Evolutionary conservation across 2,888 invertebrate genomes (phyloP).

Genomic region (Andrena chrysosceles): DNA sequence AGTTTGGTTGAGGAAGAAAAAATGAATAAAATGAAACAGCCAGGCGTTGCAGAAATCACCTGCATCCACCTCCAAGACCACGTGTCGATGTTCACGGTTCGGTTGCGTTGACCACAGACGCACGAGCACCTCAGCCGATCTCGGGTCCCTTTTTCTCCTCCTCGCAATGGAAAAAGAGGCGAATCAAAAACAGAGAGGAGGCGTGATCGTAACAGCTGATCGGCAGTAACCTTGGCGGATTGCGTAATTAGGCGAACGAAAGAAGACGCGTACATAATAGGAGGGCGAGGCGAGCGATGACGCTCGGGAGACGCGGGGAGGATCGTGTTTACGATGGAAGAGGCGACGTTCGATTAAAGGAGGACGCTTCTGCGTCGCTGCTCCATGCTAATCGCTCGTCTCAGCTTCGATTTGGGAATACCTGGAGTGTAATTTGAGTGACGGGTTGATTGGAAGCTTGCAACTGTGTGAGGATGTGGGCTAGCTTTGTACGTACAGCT

Average conservation of each 20-base stretch:
- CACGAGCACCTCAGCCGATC: not conserved
- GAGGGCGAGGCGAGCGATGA: not conserved
- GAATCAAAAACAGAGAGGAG: not conserved
- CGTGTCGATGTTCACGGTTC: constrained; percentile 5
- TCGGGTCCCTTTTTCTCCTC: not conserved
- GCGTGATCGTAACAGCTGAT: not conserved
- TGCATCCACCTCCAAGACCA: not conserved
- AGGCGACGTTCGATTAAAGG: too few relatives aligned
- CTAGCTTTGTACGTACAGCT: too few relatives aligned
- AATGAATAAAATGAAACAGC: not conserved
- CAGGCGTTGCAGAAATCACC: not conserved
- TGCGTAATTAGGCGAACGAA: constrained; percentile 29
- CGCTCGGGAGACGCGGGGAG: not conserved
- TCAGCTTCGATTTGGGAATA: too few relatives aligned
- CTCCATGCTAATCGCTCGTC: too few relatives aligned
- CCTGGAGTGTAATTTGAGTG: too few relatives aligned
- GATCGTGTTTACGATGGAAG: not conserved
- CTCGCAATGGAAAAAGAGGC: not conserved
- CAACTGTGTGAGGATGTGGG: too few relatives aligned
- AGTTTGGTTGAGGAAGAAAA: not conserved
- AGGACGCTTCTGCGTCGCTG: too few relatives aligned
- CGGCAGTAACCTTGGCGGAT: constrained; percentile 19
- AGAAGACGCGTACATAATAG: constrained; percentile 5
- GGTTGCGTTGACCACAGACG: not conserved
- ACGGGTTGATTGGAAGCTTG: too few relatives aligned